Percentiles rank a stretch among this genome's conserved stretches.
These are phyloP conservation scores for Fundulus diaphanus DNA, from an alignment of 2,797 vertebrate species.

Conservation along the genomic window DNA sequence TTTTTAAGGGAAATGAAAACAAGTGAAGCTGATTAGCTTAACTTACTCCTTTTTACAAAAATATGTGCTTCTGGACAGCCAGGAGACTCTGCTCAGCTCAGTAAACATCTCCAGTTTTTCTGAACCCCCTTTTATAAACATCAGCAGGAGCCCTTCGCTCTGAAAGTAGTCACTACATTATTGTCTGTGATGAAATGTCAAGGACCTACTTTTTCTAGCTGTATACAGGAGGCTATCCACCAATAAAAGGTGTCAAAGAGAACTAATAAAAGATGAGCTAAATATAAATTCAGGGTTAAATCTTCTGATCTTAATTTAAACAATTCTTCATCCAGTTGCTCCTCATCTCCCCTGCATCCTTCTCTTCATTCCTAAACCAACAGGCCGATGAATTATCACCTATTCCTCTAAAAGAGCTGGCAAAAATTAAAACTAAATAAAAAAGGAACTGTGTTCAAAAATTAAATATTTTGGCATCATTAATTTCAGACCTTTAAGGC, in stretches of 20 bases:
- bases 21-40: constrained; percentile 1
- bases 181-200: constrained; percentile 4
- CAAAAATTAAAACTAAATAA: neutral
- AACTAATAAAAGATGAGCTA: neutral
- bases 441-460: neutral
- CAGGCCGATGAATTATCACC: neutral
- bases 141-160: neutral
- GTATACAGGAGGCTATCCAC: neutral
- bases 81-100: constrained; percentile 4
- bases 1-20: constrained; percentile 23
- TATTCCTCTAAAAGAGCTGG: neutral
- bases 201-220: neutral
- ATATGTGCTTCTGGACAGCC: constrained; percentile 2
- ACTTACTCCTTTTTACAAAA: neutral
- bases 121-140: neutral
- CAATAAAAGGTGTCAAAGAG: neutral
- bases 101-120: neutral
- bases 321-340: neutral
- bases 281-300: neutral
- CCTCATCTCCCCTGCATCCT: neutral
- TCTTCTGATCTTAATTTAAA: neutral
- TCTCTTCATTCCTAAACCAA: neutral
- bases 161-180: constrained; percentile 1
- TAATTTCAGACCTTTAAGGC: neutral
- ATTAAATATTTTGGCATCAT: neutral